Evolutionary conservation across 2,888 invertebrate species (phyloP).

Genomic region (Lordiphosa fenestrarum): DNA sequence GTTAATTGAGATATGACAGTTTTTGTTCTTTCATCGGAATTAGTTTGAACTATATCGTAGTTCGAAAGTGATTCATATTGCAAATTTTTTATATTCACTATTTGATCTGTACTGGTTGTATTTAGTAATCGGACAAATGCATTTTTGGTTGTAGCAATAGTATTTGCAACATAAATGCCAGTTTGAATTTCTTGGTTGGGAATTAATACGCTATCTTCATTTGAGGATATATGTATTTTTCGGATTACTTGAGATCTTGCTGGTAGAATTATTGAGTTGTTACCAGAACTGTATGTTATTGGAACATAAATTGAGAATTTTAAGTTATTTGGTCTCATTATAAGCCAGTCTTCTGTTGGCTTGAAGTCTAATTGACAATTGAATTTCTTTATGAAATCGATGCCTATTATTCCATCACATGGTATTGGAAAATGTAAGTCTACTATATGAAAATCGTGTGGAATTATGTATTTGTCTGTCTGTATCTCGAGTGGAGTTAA

Average conservation of each 20-base stretch:
- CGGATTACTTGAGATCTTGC: conserved; percentile 14
- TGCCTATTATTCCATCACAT: conserved; percentile 9
- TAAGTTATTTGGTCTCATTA: conserved; percentile 4
- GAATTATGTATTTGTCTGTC: conserved; percentile 5
- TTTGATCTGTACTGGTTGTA: too few relatives aligned
- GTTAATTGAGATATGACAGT: too few relatives aligned
- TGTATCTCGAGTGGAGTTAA: conserved; percentile 1
- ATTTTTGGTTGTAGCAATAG: too few relatives aligned
- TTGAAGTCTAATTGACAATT: conserved; percentile 14
- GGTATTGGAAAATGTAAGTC: not conserved
- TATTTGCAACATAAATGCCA: too few relatives aligned
- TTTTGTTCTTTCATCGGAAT: too few relatives aligned
- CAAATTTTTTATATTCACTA: too few relatives aligned
- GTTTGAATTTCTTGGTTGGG: too few relatives aligned
- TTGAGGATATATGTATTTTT: too few relatives aligned
- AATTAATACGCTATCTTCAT: too few relatives aligned
- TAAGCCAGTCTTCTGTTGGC: conserved; percentile 7
- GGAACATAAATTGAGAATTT: conserved; percentile 8
- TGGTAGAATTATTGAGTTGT: not conserved
- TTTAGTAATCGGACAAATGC: too few relatives aligned
- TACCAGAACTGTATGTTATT: conserved; percentile 1
- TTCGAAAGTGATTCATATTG: too few relatives aligned
- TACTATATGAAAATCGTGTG: conserved; percentile 10
- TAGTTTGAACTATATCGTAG: too few relatives aligned
- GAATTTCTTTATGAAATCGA: conserved; percentile 12